phyloP scores from a whole-genome alignment of 1,140 invertebrate species.

The Lepidurus arcticus region DNA sequence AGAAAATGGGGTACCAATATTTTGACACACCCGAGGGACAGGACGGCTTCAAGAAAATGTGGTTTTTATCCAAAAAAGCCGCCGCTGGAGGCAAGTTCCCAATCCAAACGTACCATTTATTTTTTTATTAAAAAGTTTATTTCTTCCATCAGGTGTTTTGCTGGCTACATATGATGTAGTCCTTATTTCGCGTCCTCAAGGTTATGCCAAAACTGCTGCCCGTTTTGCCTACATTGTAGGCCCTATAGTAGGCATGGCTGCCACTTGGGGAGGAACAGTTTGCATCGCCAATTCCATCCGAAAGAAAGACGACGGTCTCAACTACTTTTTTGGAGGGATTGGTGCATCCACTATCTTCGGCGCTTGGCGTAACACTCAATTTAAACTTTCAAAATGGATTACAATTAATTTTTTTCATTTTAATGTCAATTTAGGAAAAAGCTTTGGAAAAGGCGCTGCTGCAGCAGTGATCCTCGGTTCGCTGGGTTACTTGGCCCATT shows the following conservation, averaged over 20 bases:
- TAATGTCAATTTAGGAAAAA: background rate
- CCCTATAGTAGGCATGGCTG: slow-evolving; percentile 56
- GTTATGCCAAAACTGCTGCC: slow-evolving; percentile 47
- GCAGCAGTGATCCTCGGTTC: background rate
- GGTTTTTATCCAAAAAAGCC: slow-evolving; percentile 54
- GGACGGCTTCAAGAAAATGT: slow-evolving; percentile 57
- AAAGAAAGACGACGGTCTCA: slow-evolving; percentile 55
- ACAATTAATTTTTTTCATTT: background rate
- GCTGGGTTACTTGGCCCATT: background rate
- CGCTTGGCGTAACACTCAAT: slow-evolving; percentile 48
- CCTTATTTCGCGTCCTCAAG: slow-evolving; percentile 53
- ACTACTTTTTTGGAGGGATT: slow-evolving; percentile 53
- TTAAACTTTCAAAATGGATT: background rate
- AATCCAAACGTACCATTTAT: no score
- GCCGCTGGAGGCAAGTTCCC: slow-evolving; percentile 40
- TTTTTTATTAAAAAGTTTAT: background rate
- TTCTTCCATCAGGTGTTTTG: slow-evolving; percentile 41
- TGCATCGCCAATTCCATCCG: slow-evolving; percentile 54
- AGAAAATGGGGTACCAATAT: slow-evolving; percentile 49
- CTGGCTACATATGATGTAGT: slow-evolving; percentile 53
- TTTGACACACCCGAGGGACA: slow-evolving; percentile 65
- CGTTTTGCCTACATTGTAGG: slow-evolving; percentile 50
- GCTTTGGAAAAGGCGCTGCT: background rate
- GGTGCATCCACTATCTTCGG: slow-evolving; percentile 53
- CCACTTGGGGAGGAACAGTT: slow-evolving; percentile 56